Percentiles rank a stretch among this genome's conserved stretches.
These are phyloP conservation scores for Leptodactylus fallax DNA, from an alignment of 2,797 vertebrate genomes.

Conservation along the genomic window DNA sequence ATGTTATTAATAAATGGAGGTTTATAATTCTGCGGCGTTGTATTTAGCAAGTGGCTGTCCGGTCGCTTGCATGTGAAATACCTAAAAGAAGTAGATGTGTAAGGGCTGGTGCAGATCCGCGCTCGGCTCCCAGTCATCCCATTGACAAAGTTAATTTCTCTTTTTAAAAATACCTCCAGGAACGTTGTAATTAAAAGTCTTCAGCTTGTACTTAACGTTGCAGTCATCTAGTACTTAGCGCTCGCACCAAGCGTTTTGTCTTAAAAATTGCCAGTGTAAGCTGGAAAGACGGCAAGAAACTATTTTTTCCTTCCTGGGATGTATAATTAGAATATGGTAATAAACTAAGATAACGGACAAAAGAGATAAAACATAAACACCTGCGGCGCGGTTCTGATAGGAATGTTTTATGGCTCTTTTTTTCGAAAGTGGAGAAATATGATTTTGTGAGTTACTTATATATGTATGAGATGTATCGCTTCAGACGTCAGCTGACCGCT, in stretches of 20 bases:
- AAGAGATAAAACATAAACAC: slow-evolving; percentile 36
- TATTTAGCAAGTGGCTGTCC: slow-evolving; percentile 42
- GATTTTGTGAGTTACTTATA: slow-evolving; percentile 5
- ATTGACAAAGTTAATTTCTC: slow-evolving; percentile 47
- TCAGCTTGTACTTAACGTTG: slow-evolving; percentile 35
- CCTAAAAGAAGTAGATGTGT: slow-evolving; percentile 10
- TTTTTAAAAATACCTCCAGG: slow-evolving; percentile 48
- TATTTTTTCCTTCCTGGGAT: slow-evolving; percentile 20
- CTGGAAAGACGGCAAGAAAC: background rate
- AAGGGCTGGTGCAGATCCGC: background rate
- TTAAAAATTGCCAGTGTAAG: slow-evolving; percentile 25
- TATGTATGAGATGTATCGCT: slow-evolving; percentile 1
- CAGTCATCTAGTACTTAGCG: slow-evolving; percentile 30
- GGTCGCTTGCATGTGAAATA: background rate
- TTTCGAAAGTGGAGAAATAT: background rate
- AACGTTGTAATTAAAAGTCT: slow-evolving; percentile 45
- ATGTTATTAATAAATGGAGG: slow-evolving; percentile 58
- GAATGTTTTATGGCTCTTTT: slow-evolving; percentile 20
- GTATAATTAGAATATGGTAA: slow-evolving; percentile 53
- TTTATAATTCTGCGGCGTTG: slow-evolving; percentile 22
- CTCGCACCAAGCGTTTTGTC: slow-evolving; percentile 25
- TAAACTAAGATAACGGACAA: slow-evolving; percentile 16
- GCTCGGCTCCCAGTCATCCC: slow-evolving; percentile 34
- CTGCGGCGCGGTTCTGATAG: slow-evolving; percentile 15
- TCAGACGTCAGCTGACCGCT: background rate